These are phyloP conservation scores for Baccha elongata DNA, from an alignment of 2,888 invertebrate species.

Conservation along the genomic window DNA sequence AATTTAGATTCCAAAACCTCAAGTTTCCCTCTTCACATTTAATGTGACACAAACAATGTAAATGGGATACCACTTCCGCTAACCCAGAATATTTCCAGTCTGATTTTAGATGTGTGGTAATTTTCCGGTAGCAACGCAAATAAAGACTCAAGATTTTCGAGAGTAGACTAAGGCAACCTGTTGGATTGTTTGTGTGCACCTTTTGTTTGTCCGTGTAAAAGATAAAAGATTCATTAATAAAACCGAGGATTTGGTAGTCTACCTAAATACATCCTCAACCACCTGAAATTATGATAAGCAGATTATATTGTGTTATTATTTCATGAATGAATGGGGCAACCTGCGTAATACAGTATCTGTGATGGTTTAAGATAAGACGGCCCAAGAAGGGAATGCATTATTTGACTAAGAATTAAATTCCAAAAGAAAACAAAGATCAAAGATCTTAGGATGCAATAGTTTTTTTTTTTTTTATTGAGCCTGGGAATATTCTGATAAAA, in stretches of 20 bases:
- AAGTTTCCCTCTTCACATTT: neutral
- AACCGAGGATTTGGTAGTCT: conserved; percentile 30
- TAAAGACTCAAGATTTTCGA: conserved; percentile 48
- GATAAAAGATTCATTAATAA: conserved; percentile 64
- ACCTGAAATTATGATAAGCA: conserved; percentile 50
- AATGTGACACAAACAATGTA: neutral
- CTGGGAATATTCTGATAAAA: no score
- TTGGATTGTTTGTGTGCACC: conserved; percentile 26
- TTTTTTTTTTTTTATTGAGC: no score
- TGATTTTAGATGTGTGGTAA: neutral
- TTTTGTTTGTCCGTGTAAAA: conserved; percentile 43
- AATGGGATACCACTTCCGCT: neutral
- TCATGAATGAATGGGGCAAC: conserved; percentile 65
- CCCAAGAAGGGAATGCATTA: conserved; percentile 32
- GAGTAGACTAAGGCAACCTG: conserved; percentile 41
- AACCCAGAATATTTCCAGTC: neutral
- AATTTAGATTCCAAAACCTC: conserved; percentile 20
- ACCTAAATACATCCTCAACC: conserved; percentile 14
- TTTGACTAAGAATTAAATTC: conserved; percentile 36
- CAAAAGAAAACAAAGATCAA: conserved; percentile 59
- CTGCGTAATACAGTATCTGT: conserved; percentile 72
- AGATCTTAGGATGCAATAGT: conserved; percentile 38
- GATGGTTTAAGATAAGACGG: conserved; percentile 40
- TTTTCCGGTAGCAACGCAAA: conserved; percentile 48
- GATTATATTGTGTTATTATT: conserved; percentile 18